Base-by-base conservation (phyloP, 2,797 vertebrate genomes). In the Ciconia nigra region DNA sequence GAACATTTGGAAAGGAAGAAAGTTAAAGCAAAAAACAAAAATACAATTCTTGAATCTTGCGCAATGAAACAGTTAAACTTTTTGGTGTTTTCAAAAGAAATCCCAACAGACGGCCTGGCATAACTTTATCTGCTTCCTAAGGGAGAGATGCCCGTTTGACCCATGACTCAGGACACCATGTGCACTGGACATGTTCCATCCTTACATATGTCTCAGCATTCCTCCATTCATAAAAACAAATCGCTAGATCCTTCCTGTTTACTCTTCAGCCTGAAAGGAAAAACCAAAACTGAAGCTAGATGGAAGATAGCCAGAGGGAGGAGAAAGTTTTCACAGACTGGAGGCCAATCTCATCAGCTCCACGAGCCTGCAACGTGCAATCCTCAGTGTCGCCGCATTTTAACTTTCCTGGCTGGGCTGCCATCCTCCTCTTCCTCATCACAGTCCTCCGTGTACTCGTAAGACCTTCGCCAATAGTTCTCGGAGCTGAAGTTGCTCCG, bases 301-400 rank as follows among this genome's bases (percentile, higher is more conserved):
- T 97, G 94, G 95, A 89, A 96, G 88, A 94, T 58, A 96, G 94
- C 94, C 88, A 83, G 81, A 93, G 91, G 92, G 83, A 96, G 86
- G 93, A 97, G 87, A 87, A 54, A 97, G 90, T 97, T 97, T 98
- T 96, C 97, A 96, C 97, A 92, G 93, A 93, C 94, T 94, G 93
- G 96, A 81, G 90, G 88, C 95, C 90, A 52, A 93, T 97, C 88
- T 95, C 95, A 65, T 86, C 90, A 95, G 92, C 97, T 97, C 83
- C 61, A 26, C 3, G 37, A 97, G 95, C 96, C 92, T 15, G 80
- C 86, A 72, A 95, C 92, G 84, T 77, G 73, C 83, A 59, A 91
- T 78, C 89, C 96, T 99, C 98, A 99, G 92, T 99, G 99, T 79
- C 99, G 99, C 94, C 99, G 98, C 99, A 99, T 99, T 98, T 99